Evolutionary conservation across 1,140 invertebrate genomes (phyloP).

Genomic region (Harpegnathos saltator): DNA sequence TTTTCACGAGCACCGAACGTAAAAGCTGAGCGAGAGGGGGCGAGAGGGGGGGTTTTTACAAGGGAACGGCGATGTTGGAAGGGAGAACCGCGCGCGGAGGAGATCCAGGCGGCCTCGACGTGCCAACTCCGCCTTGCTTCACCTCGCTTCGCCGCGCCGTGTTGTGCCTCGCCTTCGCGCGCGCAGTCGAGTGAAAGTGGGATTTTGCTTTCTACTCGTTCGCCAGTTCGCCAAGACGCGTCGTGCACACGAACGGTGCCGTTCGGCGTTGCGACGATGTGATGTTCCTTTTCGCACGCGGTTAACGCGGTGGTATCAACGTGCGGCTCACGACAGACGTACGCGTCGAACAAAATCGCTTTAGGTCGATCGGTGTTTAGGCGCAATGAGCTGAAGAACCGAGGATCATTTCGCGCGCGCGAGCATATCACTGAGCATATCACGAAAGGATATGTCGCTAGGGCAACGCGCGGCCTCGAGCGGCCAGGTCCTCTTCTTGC

Average conservation of each 20-base stretch:
- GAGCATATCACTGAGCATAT: constrained; percentile 6
- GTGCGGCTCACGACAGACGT: constrained; percentile 13
- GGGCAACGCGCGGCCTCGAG: background rate
- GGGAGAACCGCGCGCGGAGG: constrained; percentile 56
- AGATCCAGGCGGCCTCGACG: constrained; percentile 83
- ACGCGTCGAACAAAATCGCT: constrained; percentile 32
- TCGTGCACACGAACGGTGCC: constrained; percentile 68
- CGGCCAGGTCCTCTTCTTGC: constrained; percentile 27
- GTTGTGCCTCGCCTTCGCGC: no score
- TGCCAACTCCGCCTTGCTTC: constrained; percentile 78
- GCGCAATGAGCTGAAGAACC: constrained; percentile 41
- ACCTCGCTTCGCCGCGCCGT: constrained; percentile 72
- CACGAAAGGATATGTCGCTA: background rate
- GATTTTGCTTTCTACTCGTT: constrained; percentile 85
- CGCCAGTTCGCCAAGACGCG: constrained; percentile 81
- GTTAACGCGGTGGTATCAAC: constrained; percentile 55
- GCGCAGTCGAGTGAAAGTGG: constrained; percentile 82
- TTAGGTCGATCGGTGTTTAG: background rate
- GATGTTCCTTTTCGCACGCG: constrained; percentile 41
- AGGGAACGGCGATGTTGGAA: constrained; percentile 11
- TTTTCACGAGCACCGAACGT: constrained; percentile 32
- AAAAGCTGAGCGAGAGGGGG: no score
- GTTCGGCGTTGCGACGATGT: constrained; percentile 54
- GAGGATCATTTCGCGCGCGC: background rate
- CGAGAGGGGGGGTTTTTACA: constrained; percentile 19